These are phyloP conservation scores for Passer montanus DNA, from an alignment of 2,113 vertebrate genomes.

Conservation along the genomic window DNA sequence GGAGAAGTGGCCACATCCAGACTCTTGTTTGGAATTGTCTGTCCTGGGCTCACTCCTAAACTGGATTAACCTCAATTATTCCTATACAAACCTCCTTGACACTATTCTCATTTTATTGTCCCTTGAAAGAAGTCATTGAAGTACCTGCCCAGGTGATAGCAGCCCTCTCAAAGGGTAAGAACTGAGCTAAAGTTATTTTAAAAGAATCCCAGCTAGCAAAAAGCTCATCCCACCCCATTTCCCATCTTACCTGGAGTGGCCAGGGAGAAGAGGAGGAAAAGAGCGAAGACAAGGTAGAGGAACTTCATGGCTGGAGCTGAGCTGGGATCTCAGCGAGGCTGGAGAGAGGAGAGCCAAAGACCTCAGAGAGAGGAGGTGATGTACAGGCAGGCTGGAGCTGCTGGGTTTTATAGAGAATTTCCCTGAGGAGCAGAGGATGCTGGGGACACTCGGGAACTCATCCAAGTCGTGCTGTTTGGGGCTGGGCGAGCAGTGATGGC, in stretches of 20 bases:
- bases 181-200: background rate
- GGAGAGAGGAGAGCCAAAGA: background rate
- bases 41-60: background rate
- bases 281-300: background rate
- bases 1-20: background rate
- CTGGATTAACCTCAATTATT: background rate
- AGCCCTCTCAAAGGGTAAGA: background rate
- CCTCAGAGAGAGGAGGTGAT: background rate
- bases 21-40: background rate
- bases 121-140: background rate
- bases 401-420: slow-evolving; percentile 37
- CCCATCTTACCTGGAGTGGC: slow-evolving; percentile 48
- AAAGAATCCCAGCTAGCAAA: background rate
- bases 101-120: background rate
- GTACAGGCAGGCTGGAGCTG: background rate
- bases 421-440: background rate
- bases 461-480: background rate
- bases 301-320: slow-evolving; percentile 47
- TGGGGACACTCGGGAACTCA: background rate
- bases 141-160: background rate
- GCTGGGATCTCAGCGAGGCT: background rate
- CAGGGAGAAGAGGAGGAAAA: slow-evolving; percentile 44
- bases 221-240: background rate
- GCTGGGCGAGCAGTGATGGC: background rate
- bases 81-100: background rate